phyloP scores from a whole-genome alignment of 2,888 invertebrate genomes.

The Miltochrista miniata region DNA sequence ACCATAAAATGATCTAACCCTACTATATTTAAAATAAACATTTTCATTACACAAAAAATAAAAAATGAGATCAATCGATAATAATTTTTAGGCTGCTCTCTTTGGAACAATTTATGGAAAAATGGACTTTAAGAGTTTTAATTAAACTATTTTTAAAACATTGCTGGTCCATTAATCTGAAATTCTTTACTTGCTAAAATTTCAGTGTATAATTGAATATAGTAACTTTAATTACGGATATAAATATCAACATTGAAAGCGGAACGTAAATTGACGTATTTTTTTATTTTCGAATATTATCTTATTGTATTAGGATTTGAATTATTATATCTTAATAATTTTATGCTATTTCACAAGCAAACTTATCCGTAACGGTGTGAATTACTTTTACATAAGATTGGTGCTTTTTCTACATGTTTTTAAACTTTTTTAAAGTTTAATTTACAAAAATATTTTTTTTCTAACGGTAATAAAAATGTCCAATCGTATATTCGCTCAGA shows the following conservation, averaged over 20 bases:
- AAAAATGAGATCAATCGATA: conserved; percentile 82
- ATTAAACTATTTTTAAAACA: conserved; percentile 48
- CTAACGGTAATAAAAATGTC: conserved; percentile 16
- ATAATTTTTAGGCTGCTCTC: conserved; percentile 82
- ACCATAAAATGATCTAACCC: conserved; percentile 51
- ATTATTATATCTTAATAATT: conserved; percentile 10
- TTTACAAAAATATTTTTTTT: conserved; percentile 27
- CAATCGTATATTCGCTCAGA: conserved; percentile 14
- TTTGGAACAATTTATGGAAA: conserved; percentile 79
- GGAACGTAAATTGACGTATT: conserved; percentile 65
- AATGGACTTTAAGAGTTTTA: conserved; percentile 53
- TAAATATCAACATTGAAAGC: conserved; percentile 68
- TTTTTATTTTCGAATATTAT: conserved; percentile 6
- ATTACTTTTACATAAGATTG: conserved; percentile 3
- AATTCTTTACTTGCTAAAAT: conserved; percentile 27
- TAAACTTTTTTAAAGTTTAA: neutral
- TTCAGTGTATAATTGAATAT: conserved; percentile 18
- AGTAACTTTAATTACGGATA: conserved; percentile 40
- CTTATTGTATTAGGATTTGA: conserved; percentile 18
- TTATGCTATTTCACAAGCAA: conserved; percentile 1
- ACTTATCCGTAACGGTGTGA: neutral
- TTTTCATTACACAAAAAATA: conserved; percentile 69
- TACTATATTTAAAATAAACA: conserved; percentile 71
- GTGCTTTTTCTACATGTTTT: conserved; percentile 9
- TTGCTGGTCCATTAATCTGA: conserved; percentile 56